Evolutionary conservation across 2,113 vertebrate genomes (phyloP).

Genomic region (Polypterus senegalus): DNA sequence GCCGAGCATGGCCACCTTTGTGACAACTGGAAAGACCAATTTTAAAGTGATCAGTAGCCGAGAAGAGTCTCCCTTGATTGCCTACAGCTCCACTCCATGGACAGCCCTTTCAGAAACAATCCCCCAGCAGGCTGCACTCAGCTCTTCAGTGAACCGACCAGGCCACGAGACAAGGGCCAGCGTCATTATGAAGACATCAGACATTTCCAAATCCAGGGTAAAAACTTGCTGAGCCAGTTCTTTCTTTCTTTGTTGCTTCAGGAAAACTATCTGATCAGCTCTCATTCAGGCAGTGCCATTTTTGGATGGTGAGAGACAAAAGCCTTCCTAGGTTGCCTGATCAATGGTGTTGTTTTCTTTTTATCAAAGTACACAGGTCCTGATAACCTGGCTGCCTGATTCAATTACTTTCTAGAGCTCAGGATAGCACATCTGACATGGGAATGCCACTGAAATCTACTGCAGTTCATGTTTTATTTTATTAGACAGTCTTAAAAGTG

Average conservation of each 20-base stretch:
- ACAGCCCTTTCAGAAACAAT: conserved; percentile 51
- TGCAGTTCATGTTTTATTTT: conserved; percentile 8
- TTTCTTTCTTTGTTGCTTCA: conserved; percentile 40
- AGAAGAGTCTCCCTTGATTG: conserved; percentile 54
- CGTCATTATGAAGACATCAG: conserved; percentile 94
- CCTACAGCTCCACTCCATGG: conserved; percentile 69
- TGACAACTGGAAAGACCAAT: conserved; percentile 69
- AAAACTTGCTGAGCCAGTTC: conserved; percentile 60
- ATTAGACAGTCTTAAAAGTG: too few species aligned
- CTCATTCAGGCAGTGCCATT: background rate
- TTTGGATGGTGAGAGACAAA: background rate
- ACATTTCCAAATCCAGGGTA: conserved; percentile 71
- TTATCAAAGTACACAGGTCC: too few species aligned
- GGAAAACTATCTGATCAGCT: conserved; percentile 23
- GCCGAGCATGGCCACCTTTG: conserved; percentile 81
- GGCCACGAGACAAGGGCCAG: conserved; percentile 76
- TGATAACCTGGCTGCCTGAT: too few species aligned
- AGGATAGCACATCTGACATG: background rate
- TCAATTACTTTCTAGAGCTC: background rate
- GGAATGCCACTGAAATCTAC: conserved; percentile 23
- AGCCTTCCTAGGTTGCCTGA: background rate
- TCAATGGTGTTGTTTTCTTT: too few species aligned
- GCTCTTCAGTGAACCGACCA: conserved; percentile 32
- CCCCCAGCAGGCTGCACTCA: background rate
- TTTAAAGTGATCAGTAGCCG: conserved; percentile 75